Evolutionary conservation across 2,888 invertebrate genomes (phyloP), one percentile per base, ranked within the genome.

Genomic region (Noctua janthina): DNA sequence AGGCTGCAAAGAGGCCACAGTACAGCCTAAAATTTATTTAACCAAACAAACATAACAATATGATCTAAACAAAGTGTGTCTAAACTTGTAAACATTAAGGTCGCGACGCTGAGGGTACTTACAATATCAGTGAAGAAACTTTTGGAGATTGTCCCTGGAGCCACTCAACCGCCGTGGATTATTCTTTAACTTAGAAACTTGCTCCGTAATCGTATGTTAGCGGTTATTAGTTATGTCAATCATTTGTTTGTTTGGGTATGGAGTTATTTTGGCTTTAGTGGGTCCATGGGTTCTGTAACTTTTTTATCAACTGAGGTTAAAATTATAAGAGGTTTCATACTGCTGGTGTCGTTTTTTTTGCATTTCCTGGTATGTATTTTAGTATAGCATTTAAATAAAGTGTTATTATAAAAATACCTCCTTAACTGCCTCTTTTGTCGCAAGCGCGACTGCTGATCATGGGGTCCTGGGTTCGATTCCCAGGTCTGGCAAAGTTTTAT

Each of bases 101-200:
- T 76, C 43, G 67, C 62, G 59, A 62, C 46, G 86, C 73, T 11
- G 35, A 64, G 75, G 43, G 56, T 71, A 71, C 84, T 69, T 75
- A 73, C 43, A 76, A 76, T 82, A 79, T 75, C 79, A 85, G 79
- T 70, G 56, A 74, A n/a, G 69, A 82, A 86, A 87, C 39, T 87
- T 85, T 62, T n/a, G 7, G 54, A 76, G 79, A 82, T 84, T 82
- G 88, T 87, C 87, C 74, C 71, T 43, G 46, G 76, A 84, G 86
- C 79, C 88, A 86, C 82, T 88, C 87, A 62, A 78, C 76, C 62
- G 78, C 69, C 67, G 70, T 66, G 77, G 82, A 79, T 79, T 78
- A 86, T 88, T 88, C 81, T 83, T 88, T 79, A 76, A 86, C 79
- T 69, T 54, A 15, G 64, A 76, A 78, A 87, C 72, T 78, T 88